These are phyloP conservation scores for Willisornis vidua DNA, from an alignment of 2,113 vertebrate species.

Conservation along the genomic window DNA sequence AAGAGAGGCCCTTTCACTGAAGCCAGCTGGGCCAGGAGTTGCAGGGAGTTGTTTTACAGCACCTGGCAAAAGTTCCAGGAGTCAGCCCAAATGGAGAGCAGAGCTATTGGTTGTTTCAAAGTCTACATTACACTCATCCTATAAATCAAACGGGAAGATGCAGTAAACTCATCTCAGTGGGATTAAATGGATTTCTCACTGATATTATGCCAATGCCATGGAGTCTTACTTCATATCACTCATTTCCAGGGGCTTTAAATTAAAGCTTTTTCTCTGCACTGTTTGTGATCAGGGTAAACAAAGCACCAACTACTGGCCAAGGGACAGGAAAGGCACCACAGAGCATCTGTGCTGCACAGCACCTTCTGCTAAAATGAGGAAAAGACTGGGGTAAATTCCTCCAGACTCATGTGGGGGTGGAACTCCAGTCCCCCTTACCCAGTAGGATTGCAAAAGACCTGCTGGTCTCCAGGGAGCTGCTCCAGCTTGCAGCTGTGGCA, in stretches of 20 bases:
- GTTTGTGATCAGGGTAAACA: background rate
- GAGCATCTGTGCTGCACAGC: background rate
- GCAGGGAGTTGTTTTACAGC: background rate
- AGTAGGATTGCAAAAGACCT: background rate
- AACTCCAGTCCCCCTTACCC: background rate
- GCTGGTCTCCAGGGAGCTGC: background rate
- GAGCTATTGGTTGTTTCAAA: background rate
- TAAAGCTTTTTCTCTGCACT: background rate
- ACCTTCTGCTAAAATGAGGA: background rate
- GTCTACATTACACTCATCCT: background rate
- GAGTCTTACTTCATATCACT: background rate
- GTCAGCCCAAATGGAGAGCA: background rate
- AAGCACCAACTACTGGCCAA: background rate
- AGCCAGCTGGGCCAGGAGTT: background rate
- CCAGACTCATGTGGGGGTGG: background rate
- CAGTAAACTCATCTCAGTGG: background rate
- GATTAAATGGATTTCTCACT: background rate
- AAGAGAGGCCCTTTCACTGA: background rate
- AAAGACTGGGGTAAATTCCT: background rate
- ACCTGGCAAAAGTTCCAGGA: background rate
- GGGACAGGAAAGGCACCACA: background rate
- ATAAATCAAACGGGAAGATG: conserved; percentile 1
- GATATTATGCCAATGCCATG: background rate
- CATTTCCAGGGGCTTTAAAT: background rate
- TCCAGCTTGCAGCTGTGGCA: background rate